Evolutionary conservation across 2,113 vertebrate genomes (phyloP), one percentile per base, ranked within the genome.

Genomic region (Orycteropus afer): DNA sequence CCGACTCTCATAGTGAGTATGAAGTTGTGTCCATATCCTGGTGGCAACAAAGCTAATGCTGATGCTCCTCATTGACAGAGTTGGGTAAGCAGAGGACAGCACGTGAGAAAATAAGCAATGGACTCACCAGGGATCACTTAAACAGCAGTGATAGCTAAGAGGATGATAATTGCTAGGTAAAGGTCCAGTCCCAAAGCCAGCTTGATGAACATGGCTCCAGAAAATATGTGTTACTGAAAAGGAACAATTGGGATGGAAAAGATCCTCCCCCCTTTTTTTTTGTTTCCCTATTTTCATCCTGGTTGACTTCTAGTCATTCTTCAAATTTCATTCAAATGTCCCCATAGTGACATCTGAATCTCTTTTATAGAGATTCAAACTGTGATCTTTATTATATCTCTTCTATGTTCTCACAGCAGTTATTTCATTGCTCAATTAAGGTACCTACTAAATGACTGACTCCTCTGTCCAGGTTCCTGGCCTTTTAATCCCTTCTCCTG

Each of bases 151-250:
- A 99, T 98, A 13, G 97, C 5, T 34, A 99, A 97, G 63, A 99
- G 98, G 25, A 99, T 95, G 77, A 99, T 29, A 71, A 99, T 99
- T 1, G 99, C 99, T 69, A 99, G 0, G 88, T 99, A 99, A 84
- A 99, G 99, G 57, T 99, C 99, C 92, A 99, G 57, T 0, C 98
- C 98, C 49, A 99, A 97, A 40, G 99, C 99, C 97, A 99, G 97
- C 90, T 99, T 98, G 96, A 99, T 99, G 89, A 99, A 99, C 71
- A 99, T 98, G 96, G 99, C 99, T 40, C 99, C 99, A 25, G 99
- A 99, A 94, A 99, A 99, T 98, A 99, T 98, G 95, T 99, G 99
- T 53, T 99, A 98, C 99, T 99, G 92, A 23, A 53, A 95, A 85
- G 25, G 14, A 78, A 61, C 2, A 74, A 12, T 6, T 2, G 34